Evolutionary conservation across 2,113 vertebrate species (phyloP).

Genomic region (rabbit (Oryctolagus cuniculus)): mOryCun1.1 NC_091432.1:163949001-163949500

Average conservation of each 20-base stretch:
- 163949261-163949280: neutral
- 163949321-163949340: neutral
- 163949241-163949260: neutral
- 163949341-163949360: neutral
- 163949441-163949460: neutral
- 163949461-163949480: neutral
- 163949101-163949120: neutral
- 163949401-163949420: neutral
- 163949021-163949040: neutral
- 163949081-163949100: slow-evolving; percentile 16
- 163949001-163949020: neutral
- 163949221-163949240: neutral
- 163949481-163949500: neutral
- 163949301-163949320: neutral
- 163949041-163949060: slow-evolving; percentile 19
- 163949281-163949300: neutral
- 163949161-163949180: neutral
- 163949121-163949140: neutral
- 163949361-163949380: neutral
- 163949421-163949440: neutral
- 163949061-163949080: neutral
- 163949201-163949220: slow-evolving; percentile 24
- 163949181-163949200: neutral
- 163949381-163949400: neutral
- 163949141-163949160: neutral